A percentile compares a stretch with the other conserved stretches of the same genome.
Conservation (phyloP, 1,140 invertebrate species). For the Drosophila ohnishii region DNA sequence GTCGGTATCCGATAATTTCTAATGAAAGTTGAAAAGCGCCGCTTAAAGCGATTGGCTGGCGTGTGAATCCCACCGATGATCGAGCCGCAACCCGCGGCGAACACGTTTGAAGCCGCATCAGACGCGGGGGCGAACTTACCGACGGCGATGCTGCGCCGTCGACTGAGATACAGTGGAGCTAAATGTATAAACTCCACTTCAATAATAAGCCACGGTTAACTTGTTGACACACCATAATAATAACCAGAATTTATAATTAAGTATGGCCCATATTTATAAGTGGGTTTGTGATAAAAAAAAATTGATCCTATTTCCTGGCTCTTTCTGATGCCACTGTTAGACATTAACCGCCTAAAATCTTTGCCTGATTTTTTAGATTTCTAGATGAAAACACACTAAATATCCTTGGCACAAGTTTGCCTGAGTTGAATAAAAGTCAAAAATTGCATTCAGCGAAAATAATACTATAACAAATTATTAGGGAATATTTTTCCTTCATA, state of each 20-base stretch:
- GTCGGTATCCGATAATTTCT: slow-evolving; percentile 62
- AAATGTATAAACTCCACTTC: neutral
- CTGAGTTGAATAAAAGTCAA: too few relatives aligned
- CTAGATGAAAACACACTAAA: too few relatives aligned
- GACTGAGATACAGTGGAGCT: slow-evolving; percentile 25
- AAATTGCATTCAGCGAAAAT: neutral
- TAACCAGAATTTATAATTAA: neutral
- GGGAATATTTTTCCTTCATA: neutral
- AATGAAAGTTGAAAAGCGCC: slow-evolving; percentile 78
- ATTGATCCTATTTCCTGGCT: too few relatives aligned
- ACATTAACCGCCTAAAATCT: too few relatives aligned
- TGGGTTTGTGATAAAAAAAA: neutral
- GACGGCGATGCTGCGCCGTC: slow-evolving; percentile 55
- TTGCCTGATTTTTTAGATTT: too few relatives aligned
- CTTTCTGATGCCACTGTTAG: too few relatives aligned
- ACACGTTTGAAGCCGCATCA: slow-evolving; percentile 64
- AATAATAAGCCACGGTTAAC: neutral
- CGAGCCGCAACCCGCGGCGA: slow-evolving; percentile 30
- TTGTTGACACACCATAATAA: neutral
- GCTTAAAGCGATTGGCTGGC: slow-evolving; percentile 63
- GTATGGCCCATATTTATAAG: neutral
- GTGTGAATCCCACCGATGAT: slow-evolving; percentile 31
- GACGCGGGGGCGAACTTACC: slow-evolving; percentile 24
- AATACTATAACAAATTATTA: neutral
- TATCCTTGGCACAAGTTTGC: too few relatives aligned